Conservation (phyloP, 2,113 vertebrate species). For the Myotis lucifugus region DNA sequence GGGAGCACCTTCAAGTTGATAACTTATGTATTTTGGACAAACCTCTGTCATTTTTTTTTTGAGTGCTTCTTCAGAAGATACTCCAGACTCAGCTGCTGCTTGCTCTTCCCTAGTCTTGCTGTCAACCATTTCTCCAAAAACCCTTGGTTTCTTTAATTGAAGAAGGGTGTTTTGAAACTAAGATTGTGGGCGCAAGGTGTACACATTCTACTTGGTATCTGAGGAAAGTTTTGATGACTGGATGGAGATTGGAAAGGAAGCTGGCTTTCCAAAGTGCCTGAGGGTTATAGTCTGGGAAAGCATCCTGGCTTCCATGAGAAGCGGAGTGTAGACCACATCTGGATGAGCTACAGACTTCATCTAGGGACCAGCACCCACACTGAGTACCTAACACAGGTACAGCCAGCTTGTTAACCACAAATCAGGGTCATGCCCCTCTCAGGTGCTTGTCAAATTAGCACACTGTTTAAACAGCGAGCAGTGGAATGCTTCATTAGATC, state of each 20-base stretch:
- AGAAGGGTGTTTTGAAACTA: neutral
- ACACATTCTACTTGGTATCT: neutral
- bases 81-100: neutral
- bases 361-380: neutral
- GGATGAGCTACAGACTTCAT: neutral
- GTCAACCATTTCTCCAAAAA: neutral
- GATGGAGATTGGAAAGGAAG: neutral
- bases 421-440: neutral
- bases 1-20: neutral
- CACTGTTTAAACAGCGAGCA: neutral
- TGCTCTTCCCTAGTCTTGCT: neutral
- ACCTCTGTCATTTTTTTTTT: neutral
- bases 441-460: constrained; percentile 35
- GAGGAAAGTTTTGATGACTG: neutral
- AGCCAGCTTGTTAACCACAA: neutral
- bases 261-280: neutral
- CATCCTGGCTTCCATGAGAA: neutral
- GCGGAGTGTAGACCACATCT: neutral
- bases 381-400: neutral
- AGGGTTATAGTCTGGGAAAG: neutral
- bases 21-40: neutral
- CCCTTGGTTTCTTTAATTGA: neutral
- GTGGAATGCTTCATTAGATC: neutral
- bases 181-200: neutral
- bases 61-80: neutral